These are phyloP conservation scores for Bombus ignitus DNA, from an alignment of 1,140 invertebrate species.

Conservation along the genomic window DNA sequence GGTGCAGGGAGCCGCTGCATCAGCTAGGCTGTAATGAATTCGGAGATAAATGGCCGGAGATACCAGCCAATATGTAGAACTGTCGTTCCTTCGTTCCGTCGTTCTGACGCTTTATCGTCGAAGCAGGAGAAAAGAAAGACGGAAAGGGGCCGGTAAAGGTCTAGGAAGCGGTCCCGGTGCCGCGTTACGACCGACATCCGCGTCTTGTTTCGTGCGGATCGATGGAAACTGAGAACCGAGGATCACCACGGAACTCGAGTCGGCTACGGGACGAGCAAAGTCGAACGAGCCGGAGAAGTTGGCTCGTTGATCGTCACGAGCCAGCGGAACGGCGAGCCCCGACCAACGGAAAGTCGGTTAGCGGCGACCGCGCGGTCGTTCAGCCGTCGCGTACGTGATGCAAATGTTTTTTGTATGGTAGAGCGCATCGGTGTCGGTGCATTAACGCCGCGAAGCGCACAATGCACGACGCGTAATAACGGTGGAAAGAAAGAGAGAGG, in stretches of 20 bases:
- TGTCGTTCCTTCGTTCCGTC: slow-evolving; percentile 51
- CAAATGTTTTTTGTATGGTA: neutral
- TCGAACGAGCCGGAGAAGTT: too few relatives aligned
- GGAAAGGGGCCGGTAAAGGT: slow-evolving; percentile 6
- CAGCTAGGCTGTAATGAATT: slow-evolving; percentile 72
- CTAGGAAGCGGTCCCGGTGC: slow-evolving; percentile 22
- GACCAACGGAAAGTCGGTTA: neutral
- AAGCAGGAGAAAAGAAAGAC: neutral
- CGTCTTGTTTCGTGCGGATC: neutral
- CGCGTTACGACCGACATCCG: slow-evolving; percentile 17
- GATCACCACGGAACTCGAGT: too few relatives aligned
- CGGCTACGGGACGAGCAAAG: too few relatives aligned
- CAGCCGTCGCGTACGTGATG: neutral
- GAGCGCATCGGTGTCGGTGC: slow-evolving; percentile 20
- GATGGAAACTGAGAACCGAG: neutral
- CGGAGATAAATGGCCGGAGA: slow-evolving; percentile 74
- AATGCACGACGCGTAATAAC: slow-evolving; percentile 56
- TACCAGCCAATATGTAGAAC: slow-evolving; percentile 71
- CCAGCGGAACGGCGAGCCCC: too few relatives aligned
- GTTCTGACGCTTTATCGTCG: slow-evolving; percentile 54
- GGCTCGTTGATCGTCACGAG: too few relatives aligned
- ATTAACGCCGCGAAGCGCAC: slow-evolving; percentile 58
- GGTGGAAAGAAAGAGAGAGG: slow-evolving; percentile 30
- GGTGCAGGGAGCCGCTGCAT: slow-evolving; percentile 62
- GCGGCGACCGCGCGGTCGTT: neutral